phyloP scores from a whole-genome alignment of 2,113 vertebrate species.

The Stigmatopora argus region DNA sequence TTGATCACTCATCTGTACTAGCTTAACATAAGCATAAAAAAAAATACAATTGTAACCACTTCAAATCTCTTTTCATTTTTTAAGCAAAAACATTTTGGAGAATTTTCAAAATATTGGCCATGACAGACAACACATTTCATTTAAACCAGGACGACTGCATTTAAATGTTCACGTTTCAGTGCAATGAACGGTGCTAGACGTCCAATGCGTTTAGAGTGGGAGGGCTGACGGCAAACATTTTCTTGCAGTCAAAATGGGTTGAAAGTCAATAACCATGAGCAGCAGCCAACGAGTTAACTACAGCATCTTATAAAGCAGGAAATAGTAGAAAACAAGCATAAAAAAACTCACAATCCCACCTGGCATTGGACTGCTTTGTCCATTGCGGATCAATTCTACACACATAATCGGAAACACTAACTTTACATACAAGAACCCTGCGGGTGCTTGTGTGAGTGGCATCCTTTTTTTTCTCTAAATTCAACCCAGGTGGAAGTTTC shows the following conservation, averaged over 20 bases:
- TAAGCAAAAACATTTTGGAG: background rate
- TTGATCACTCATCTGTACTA: background rate
- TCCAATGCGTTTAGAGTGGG: background rate
- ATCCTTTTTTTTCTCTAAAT: slow-evolving; percentile 39
- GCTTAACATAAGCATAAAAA: background rate
- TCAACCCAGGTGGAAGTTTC: slow-evolving; percentile 49
- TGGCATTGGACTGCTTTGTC: slow-evolving; percentile 46
- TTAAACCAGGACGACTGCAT: background rate
- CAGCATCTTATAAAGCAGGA: background rate
- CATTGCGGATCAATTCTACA: slow-evolving; percentile 72
- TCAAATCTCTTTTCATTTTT: background rate
- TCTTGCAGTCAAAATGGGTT: background rate
- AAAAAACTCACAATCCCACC: slow-evolving; percentile 37
- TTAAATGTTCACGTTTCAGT: background rate
- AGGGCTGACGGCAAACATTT: background rate
- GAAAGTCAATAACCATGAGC: background rate
- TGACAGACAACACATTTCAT: background rate
- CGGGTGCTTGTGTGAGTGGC: slow-evolving; percentile 32
- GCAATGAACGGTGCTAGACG: background rate
- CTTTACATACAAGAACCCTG: slow-evolving; percentile 50
- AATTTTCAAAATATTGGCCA: background rate
- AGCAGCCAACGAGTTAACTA: too few relatives aligned
- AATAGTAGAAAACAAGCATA: slow-evolving; percentile 8
- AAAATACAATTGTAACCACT: background rate
- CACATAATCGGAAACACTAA: slow-evolving; percentile 74